Evolutionary conservation across 2,113 vertebrate species (phyloP).

Genomic region (Triplophysa dalaica): DNA sequence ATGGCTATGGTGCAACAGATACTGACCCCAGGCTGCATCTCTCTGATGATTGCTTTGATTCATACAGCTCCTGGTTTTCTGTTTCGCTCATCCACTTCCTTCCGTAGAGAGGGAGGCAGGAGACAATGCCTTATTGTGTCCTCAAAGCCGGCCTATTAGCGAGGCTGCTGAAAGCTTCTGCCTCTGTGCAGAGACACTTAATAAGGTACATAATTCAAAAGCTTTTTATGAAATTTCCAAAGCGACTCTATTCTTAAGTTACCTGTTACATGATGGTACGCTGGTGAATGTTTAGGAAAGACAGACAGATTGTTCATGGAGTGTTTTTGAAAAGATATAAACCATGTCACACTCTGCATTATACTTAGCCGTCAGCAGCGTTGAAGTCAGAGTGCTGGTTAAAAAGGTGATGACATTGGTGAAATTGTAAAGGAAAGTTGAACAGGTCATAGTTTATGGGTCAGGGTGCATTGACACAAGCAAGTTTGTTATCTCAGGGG

Average conservation of each 20-base stretch:
- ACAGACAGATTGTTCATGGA: not conserved
- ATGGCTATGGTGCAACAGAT: conserved; percentile 8
- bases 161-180: conserved; percentile 47
- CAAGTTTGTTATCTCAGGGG: conserved; percentile 47
- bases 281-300: not conserved
- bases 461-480: not conserved
- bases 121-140: conserved; percentile 50
- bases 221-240: not conserved
- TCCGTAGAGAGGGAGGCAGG: conserved; percentile 22
- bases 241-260: conserved; percentile 7
- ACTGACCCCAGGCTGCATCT: conserved; percentile 33
- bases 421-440: not conserved
- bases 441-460: conserved; percentile 19
- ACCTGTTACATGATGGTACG: conserved; percentile 11
- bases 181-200: conserved; percentile 41
- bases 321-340: not conserved
- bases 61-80: conserved; percentile 41
- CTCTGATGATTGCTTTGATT: conserved; percentile 44
- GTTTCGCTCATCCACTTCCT: conserved; percentile 46
- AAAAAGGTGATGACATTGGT: not conserved
- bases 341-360: not conserved
- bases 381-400: not conserved
- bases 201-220: conserved; percentile 22
- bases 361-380: not conserved
- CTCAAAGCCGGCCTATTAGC: conserved; percentile 41